These are phyloP conservation scores for Holothuria leucospilota DNA, from an alignment of 53 echinoderm and acorn worm species.

Conservation along the genomic window DNA sequence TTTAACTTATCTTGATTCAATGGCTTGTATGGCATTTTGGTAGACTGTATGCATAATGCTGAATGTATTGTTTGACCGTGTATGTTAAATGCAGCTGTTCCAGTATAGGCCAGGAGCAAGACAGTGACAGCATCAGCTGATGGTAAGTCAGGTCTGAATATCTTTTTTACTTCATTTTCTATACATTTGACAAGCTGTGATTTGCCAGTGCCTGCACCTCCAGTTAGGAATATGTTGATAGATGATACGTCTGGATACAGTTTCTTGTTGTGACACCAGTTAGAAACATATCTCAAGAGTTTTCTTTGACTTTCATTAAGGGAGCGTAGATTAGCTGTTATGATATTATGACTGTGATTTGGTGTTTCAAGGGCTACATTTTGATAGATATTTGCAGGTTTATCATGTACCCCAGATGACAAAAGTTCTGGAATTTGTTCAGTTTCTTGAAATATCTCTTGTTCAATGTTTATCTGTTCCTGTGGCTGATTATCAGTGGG, in stretches of 20 bases:
- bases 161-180: conserved; percentile 23
- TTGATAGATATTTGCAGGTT: too few species aligned
- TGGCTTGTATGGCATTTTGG: conserved; percentile 42
- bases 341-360: too few species aligned
- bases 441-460: background rate
- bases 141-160: background rate
- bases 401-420: background rate
- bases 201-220: conserved; percentile 67
- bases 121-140: conserved; percentile 38
- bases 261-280: background rate
- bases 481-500: background rate
- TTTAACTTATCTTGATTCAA: conserved; percentile 33
- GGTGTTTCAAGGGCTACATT: too few species aligned
- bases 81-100: conserved; percentile 64
- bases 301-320: background rate
- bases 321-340: too few species aligned
- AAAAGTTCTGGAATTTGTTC: background rate
- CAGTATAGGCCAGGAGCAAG: conserved; percentile 47
- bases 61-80: conserved; percentile 54
- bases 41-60: conserved; percentile 13
- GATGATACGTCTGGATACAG: background rate
- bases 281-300: background rate
- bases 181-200: conserved; percentile 43
- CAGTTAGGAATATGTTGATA: conserved; percentile 60
- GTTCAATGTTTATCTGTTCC: background rate